Evolutionary conservation across 1,140 invertebrate genomes (phyloP).

Genomic region (Pseudomyrmex dendroicus): DNA sequence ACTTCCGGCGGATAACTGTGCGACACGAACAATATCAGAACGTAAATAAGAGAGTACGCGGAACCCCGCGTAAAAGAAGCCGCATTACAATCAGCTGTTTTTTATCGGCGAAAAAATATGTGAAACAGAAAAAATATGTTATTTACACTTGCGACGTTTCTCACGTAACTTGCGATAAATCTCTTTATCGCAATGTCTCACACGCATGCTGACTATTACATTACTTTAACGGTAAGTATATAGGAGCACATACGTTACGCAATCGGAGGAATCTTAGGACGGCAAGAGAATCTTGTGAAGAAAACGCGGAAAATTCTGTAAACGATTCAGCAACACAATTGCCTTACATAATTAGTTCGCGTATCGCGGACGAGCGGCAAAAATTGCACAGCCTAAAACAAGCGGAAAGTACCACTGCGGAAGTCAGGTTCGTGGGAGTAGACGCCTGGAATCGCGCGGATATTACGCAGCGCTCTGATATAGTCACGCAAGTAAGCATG

Average conservation of each 20-base stretch:
- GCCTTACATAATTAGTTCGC: slow-evolving; percentile 4
- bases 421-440: slow-evolving; percentile 66
- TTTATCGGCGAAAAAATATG: slow-evolving; percentile 22
- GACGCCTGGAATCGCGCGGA: slow-evolving; percentile 41
- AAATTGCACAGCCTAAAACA: slow-evolving; percentile 22
- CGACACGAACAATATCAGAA: slow-evolving; percentile 75
- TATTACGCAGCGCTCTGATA: slow-evolving; percentile 52
- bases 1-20: slow-evolving; percentile 82
- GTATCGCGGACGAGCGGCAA: background rate
- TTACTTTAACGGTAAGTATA: background rate
- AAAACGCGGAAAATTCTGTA: background rate
- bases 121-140: background rate
- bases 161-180: background rate
- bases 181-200: background rate
- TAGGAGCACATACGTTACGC: background rate
- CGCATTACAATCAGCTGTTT: slow-evolving; percentile 10
- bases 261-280: background rate
- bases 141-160: too few species aligned
- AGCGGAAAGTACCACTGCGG: slow-evolving; percentile 31
- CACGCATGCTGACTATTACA: background rate
- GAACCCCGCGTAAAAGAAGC: slow-evolving; percentile 33
- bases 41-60: slow-evolving; percentile 63
- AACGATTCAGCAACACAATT: background rate
- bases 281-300: background rate
- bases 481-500: slow-evolving; percentile 63